phyloP scores from a whole-genome alignment of 2,888 invertebrate genomes.

The Pristionchus fissidentatus region DNA sequence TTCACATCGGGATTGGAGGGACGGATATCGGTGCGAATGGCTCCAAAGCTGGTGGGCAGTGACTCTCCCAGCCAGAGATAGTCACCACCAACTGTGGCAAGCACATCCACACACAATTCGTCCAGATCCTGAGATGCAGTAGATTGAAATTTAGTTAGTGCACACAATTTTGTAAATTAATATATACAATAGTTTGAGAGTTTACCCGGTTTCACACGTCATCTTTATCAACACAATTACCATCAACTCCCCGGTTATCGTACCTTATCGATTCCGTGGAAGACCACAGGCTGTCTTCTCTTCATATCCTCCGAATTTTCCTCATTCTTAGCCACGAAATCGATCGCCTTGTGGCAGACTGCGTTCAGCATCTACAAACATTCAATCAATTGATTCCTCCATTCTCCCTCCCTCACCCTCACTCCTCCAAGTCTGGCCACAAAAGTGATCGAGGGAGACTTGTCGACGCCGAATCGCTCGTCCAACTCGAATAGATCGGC shows the following conservation, averaged over 20 bases:
- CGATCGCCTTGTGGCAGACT: neutral
- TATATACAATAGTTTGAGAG: too few relatives aligned
- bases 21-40: too few relatives aligned
- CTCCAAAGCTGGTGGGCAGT: neutral
- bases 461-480: neutral
- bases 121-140: neutral
- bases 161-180: too few relatives aligned
- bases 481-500: neutral
- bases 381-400: neutral
- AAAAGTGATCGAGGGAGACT: neutral
- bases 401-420: neutral
- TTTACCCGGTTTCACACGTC: too few relatives aligned
- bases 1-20: neutral
- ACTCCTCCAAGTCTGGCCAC: neutral
- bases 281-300: neutral
- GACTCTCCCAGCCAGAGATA: conserved; percentile 4
- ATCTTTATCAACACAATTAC: neutral
- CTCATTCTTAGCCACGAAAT: neutral
- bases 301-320: neutral
- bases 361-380: neutral
- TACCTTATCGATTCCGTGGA: conserved; percentile 24
- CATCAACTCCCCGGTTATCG: too few relatives aligned
- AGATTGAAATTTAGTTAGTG: too few relatives aligned
- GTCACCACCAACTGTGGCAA: neutral
- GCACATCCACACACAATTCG: conserved; percentile 9